Evolutionary conservation across 1,140 invertebrate genomes (phyloP), one percentile per base, ranked within the genome.

Genomic region (Mesaphorura yosii): DNA sequence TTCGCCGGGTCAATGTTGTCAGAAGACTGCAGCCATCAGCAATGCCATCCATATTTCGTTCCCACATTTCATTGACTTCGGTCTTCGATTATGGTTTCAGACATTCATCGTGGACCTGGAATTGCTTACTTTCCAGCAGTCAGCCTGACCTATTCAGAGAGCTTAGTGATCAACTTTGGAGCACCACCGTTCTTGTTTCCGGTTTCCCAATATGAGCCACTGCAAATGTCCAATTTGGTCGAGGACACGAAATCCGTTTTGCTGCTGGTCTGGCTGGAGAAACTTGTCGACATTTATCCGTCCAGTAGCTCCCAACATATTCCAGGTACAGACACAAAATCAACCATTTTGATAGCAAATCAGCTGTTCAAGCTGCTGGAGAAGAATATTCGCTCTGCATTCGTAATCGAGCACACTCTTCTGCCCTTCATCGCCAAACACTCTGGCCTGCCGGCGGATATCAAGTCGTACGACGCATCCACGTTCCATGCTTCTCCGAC

Each of bases 91-190:
- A n/a, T n/a, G n/a, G n/a, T 88, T 66, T 73, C 76, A 10, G 78
- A 79, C 53, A 75, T 90, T 45, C 67, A 76, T 20, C 73, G 74
- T 40, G 86, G 86, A 2, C 72, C 77, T 1, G 83, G 83, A 1
- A 72, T 81, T 19, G 83, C 82, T 0, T 88, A 88, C 60, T 88
- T 86, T 66, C 74, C 75, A 22, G 60, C 57, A 29, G 57, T 51
- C 1, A 59, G 57, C 48, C 58, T 63, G 10, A 81, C 82, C 0
- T 78, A 78, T 59, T 76, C 76, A 26, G 85, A 89, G 68, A 81
- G 78, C 65, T 63, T 89, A 3, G 78, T 81, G 41, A 83, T 81
- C 0, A 88, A 89, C 66, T 90, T 89, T 66, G 86, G 86, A 41
- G 75, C 75, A 17, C 78, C 75, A 4, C 83, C 83, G 1, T 71